These are phyloP conservation scores for Dryobotodes eremita DNA, from an alignment of 2,888 invertebrate species.

Conservation along the genomic window DNA sequence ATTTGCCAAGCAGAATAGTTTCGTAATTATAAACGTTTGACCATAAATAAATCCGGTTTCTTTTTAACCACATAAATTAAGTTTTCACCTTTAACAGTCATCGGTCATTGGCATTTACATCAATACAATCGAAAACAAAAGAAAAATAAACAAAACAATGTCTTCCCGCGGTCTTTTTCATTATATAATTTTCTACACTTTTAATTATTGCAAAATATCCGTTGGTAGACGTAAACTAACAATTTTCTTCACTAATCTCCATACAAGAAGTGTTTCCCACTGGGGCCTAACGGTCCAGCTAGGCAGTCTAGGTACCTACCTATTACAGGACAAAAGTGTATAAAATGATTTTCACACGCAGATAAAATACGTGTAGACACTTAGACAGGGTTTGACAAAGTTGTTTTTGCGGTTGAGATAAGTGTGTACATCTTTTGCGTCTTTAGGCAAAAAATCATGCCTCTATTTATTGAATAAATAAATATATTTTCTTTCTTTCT, in stretches of 20 bases:
- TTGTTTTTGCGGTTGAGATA: slow-evolving; percentile 38
- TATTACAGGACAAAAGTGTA: slow-evolving; percentile 64
- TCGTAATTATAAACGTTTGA: not conserved
- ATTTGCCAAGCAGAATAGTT: not conserved
- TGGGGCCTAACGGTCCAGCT: slow-evolving; percentile 38
- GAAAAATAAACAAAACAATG: slow-evolving; percentile 6
- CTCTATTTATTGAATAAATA: too few species aligned
- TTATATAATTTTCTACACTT: slow-evolving; percentile 55
- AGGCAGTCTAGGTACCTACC: slow-evolving; percentile 21
- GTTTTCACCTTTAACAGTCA: not conserved
- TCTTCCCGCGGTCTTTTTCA: slow-evolving; percentile 47
- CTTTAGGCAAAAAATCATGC: not conserved
- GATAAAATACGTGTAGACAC: slow-evolving; percentile 70
- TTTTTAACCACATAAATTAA: not conserved
- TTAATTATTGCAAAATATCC: slow-evolving; percentile 69
- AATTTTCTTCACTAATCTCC: slow-evolving; percentile 68
- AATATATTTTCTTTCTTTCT: too few species aligned
- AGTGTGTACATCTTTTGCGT: not conserved
- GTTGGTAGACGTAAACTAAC: slow-evolving; percentile 51
- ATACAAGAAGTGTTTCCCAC: slow-evolving; percentile 68
- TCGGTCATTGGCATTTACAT: slow-evolving; percentile 36
- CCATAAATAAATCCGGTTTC: slow-evolving; percentile 15
- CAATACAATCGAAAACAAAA: slow-evolving; percentile 4
- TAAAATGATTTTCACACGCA: slow-evolving; percentile 71
- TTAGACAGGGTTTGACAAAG: slow-evolving; percentile 58